A percentile compares a stretch with the other conserved stretches of the same genome.
Evolutionary conservation across 2,113 vertebrate species (phyloP).

Genomic region (Oenanthe oenanthe): DNA sequence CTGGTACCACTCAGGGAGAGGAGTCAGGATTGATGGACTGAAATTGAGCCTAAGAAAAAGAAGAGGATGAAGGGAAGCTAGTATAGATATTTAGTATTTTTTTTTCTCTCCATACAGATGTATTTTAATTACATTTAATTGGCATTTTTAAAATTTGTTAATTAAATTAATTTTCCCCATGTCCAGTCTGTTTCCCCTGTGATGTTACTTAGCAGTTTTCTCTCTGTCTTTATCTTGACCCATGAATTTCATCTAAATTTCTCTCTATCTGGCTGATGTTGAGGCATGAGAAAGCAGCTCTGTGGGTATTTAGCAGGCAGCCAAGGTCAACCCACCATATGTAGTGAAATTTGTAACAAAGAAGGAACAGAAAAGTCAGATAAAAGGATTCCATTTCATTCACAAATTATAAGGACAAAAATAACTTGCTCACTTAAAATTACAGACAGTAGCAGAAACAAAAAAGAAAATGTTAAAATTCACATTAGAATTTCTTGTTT

Average conservation of each 20-base stretch:
- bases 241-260: not conserved
- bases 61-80: not conserved
- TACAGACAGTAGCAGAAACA: not conserved
- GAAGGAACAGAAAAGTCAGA: not conserved
- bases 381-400: not conserved
- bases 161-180: not conserved
- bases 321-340: not conserved
- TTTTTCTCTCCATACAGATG: not conserved
- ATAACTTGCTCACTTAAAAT: not conserved
- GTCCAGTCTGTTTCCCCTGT: not conserved
- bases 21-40: not conserved
- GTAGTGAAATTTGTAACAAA: not conserved
- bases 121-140: not conserved
- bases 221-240: not conserved
- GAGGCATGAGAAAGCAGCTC: not conserved
- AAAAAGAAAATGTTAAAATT: not conserved
- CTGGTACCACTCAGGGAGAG: rapidly evolving
- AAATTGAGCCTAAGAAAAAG: not conserved
- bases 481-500: not conserved
- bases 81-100: not conserved
- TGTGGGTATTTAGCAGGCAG: not conserved
- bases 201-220: not conserved
- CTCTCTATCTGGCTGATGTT: not conserved
- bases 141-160: not conserved
- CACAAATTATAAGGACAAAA: not conserved